Evolutionary conservation across 2,888 invertebrate genomes (phyloP).

Genomic region (Podabrus alpinus): DNA sequence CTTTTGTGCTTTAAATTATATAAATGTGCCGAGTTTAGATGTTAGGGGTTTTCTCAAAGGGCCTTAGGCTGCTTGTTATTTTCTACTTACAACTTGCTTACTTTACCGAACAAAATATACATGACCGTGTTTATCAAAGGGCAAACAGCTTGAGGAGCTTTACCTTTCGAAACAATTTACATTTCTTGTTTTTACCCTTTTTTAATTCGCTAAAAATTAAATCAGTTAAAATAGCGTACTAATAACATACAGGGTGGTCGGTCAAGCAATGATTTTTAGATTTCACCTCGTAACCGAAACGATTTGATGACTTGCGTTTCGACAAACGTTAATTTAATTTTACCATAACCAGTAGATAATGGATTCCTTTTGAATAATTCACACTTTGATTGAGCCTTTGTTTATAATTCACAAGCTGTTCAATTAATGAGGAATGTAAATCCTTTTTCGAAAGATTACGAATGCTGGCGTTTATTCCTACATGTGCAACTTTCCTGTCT

Average conservation of each 20-base stretch:
- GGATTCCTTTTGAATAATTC: background rate
- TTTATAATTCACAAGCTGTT: background rate
- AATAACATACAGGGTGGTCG: background rate
- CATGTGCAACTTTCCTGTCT: background rate
- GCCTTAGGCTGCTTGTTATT: constrained; percentile 18
- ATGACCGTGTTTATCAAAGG: constrained; percentile 19
- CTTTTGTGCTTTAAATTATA: constrained; percentile 8
- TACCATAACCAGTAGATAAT: background rate
- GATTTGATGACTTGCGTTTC: background rate
- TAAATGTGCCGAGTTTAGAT: constrained; percentile 10
- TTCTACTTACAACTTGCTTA: constrained; percentile 21
- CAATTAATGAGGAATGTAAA: constrained; percentile 2
- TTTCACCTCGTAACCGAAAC: background rate
- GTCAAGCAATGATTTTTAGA: background rate
- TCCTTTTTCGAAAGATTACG: background rate
- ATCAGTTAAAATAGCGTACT: background rate
- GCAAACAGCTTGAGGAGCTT: constrained; percentile 11
- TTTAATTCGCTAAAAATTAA: background rate
- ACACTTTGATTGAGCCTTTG: background rate
- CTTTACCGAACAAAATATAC: constrained; percentile 19
- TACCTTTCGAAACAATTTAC: constrained; percentile 10
- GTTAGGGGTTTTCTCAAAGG: constrained; percentile 13
- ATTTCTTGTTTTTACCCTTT: background rate
- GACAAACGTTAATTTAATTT: background rate
- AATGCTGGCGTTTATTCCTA: background rate